Percentiles rank a stretch among this genome's conserved stretches.
Conservation (phyloP, 2,113 vertebrate species). For the Ivindomyrus marchei region DNA sequence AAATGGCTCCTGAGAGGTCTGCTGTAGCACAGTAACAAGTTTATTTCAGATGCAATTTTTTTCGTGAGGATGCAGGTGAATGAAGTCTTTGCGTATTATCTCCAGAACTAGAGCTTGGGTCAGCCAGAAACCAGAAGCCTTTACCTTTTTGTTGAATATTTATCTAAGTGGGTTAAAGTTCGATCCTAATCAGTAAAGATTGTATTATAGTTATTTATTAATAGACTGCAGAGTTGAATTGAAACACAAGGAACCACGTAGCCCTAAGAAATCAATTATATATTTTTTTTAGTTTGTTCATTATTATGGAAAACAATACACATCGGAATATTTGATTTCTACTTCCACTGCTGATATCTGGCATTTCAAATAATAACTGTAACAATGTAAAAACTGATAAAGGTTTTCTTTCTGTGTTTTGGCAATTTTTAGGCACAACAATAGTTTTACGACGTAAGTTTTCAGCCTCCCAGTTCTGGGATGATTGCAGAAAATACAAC, state of each 20-base stretch:
- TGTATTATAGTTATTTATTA: slow-evolving; percentile 16
- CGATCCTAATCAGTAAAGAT: slow-evolving; percentile 21
- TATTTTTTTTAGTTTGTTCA: background rate
- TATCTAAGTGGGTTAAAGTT: slow-evolving; percentile 46
- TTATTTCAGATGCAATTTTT: background rate
- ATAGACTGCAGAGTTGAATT: background rate
- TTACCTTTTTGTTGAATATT: background rate
- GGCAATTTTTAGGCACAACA: slow-evolving; percentile 62
- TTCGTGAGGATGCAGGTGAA: slow-evolving; percentile 32
- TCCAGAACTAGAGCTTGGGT: slow-evolving; percentile 3
- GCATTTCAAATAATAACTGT: background rate
- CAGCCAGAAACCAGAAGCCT: background rate
- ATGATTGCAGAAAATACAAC: slow-evolving; percentile 75
- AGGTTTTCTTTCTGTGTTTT: background rate
- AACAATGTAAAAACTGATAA: background rate
- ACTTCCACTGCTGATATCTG: background rate
- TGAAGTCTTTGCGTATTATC: slow-evolving; percentile 37
- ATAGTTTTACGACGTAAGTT: slow-evolving; percentile 71
- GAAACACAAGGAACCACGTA: background rate
- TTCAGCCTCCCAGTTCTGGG: slow-evolving; percentile 84
- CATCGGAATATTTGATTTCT: background rate
- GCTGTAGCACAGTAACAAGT: background rate
- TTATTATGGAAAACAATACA: background rate
- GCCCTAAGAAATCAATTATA: background rate
- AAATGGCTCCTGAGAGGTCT: background rate